Base-by-base conservation (phyloP, 2,888 invertebrate species). In the Lamproptera curius region DNA sequence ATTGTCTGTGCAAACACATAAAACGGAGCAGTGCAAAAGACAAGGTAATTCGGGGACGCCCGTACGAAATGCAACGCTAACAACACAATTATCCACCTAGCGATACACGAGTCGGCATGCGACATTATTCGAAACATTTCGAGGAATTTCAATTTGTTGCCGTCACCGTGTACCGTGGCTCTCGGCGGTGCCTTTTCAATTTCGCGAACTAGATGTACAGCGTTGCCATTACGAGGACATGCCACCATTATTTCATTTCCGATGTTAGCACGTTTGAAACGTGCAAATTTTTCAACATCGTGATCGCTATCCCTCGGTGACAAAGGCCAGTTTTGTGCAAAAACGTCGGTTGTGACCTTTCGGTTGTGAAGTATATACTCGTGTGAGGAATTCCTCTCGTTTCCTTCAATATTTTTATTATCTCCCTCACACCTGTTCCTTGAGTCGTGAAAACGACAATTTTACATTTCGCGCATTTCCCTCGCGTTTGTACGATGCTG, bases 371-470 rank as follows among this genome's bases (percentile, higher is more conserved):
- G n/a, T n/a, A n/a, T n/a, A n/a, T n/a, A n/a, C 49, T 52, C 55
- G 58, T 59, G 62, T 59, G 56, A 64, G 67, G 70, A 69, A 70
- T 68, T 60, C 57, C 55, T 54, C 63, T 63, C 63, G 56, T 60
- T 65, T 62, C 55, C 55, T 63, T 54, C 53, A 59, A 73, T 68
- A 71, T 77, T 74, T 72, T 71, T 72, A 73, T 76, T 72, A 65
- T 65, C 50, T 55, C 78, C 73, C 78, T 79, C 71, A 77, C 84
- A 80, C 82, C 76, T 76, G 76, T 58, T 56, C 58, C 59, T 55
- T 74, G 70, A 71, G 55, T 75, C 81, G 83, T 78, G 76, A 79
- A 84, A 82, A 83, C 75, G 79, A 61, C 79, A 82, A 81, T 82
- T 82, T 81, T 71, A 74, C 76, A 76, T 83, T 76, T 76, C 69